Evolutionary conservation across 1,140 invertebrate genomes (phyloP), one percentile per base, ranked within the genome.

Genomic region (Berghia stephanieae): DNA sequence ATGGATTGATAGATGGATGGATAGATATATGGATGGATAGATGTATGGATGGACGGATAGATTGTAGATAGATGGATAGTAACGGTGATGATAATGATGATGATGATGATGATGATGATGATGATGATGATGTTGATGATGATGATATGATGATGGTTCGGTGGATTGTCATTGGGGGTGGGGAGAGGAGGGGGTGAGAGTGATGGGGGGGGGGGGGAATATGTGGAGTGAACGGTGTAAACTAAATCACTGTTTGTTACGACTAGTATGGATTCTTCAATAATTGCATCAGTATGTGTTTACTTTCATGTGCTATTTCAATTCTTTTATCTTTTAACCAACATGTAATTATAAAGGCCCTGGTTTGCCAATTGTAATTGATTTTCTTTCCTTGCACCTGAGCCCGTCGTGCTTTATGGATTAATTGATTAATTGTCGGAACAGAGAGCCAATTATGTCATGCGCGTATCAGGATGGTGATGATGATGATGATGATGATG

Each of bases 51-150:
- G n/a, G n/a, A n/a, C n/a, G n/a, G n/a, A n/a, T n/a, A n/a, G n/a
- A n/a, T n/a, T 24, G 55, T 10, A 60, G 21, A 5, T 8, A 31
- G 6, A 8, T 21, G 6, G n/a, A 60, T 60, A 31, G 21, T 60
- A n/a, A 60, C 21, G n/a, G 21, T 60, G 6, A 24, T 60, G n/a
- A 24, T 60, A n/a, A 60, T 31, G n/a, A 10, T 31, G n/a, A 24
- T 60, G n/a, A 60, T 24, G 31, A 24, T 60, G n/a, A 60, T 60
- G 55, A 24, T 60, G n/a, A 24, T 60, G 55, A 60, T 60, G n/a
- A 24, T 31, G n/a, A 24, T 31, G n/a, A 24, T 31, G n/a, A 24
- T 24, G n/a, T 24, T 60, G n/a, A 24, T 60, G n/a, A 24, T 60
- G n/a, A 24, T 60, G n/a, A 24, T 60, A n/a, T 8, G n/a, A 4